Base-by-base conservation (phyloP, 2,888 invertebrate genomes). In the Cancer borealis region DNA sequence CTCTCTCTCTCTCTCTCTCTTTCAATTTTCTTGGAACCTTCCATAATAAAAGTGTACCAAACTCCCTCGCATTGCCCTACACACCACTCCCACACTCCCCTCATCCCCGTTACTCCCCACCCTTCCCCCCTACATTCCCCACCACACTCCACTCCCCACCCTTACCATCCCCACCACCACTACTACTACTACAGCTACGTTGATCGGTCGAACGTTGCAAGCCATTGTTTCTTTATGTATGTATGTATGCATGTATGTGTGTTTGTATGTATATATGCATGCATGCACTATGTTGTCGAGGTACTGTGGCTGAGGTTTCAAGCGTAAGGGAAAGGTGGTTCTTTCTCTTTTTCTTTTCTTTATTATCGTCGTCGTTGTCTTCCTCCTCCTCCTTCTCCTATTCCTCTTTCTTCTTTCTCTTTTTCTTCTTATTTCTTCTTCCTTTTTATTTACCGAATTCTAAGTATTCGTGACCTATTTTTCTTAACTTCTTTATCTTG, bases 201-300 rank as follows among this genome's bases (percentile, higher is more conserved):
- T 87, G 39, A 87, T 87, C 30, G 3, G 87, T 87, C 2, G 14
- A n/a, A 66, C 14, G 14, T 14, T 66, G n/a, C n/a, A n/a, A 39
- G 17, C 84, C 10, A 84, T 14, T 39, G 39, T 47, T 17, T 88
- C 21, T 47, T 12, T 88, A n/a, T 88, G 88, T 88, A n/a, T 88
- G 88, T 88, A n/a, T 88, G 88, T 88, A n/a, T 88, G 88, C 47
- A n/a, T 88, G 88, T 88, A n/a, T 88, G 88, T 88, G 47, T 88
- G 88, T 88, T 21, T 88, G 88, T 88, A n/a, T 88, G 88, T 88
- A n/a, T 88, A 21, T 88, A n/a, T 46, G 88, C 17, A 39, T 88
- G 30, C 17, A 39, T 39, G 88, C 17, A 54, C 54, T 54, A 54
- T 14, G 54, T 54, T 54, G 54, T 54, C 54, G 54, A 54, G 54